Percentiles rank a stretch among this genome's conserved stretches.
Evolutionary conservation across 53 echinoderm and acorn worm genomes (phyloP).

Genomic region (Astropecten irregularis): DNA sequence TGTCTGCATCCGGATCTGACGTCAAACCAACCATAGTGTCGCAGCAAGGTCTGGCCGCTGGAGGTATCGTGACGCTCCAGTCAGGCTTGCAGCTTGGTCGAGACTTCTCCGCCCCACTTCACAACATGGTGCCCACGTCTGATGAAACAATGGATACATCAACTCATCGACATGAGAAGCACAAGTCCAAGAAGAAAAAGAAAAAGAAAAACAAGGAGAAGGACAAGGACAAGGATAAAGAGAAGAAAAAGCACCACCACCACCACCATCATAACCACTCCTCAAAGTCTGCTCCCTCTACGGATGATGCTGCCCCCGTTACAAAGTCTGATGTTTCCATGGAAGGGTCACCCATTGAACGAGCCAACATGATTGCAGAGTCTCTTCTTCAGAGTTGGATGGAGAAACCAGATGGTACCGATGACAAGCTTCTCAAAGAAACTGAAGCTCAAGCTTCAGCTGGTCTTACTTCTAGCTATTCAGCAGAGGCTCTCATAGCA

Average conservation of each 20-base stretch:
- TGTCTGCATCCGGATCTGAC: slow-evolving; percentile 20
- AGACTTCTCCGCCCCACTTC: slow-evolving; percentile 31
- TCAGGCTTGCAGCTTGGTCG: slow-evolving; percentile 25
- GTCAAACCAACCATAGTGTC: slow-evolving; percentile 28
- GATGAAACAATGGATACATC: slow-evolving; percentile 32
- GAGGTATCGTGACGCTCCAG: slow-evolving; percentile 31
- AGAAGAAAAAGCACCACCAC: slow-evolving; percentile 64
- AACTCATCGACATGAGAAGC: slow-evolving; percentile 53
- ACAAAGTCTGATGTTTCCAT: slow-evolving; percentile 35
- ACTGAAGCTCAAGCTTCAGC: slow-evolving; percentile 10
- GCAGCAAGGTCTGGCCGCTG: not conserved
- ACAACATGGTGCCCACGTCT: not conserved
- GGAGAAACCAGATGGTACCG: slow-evolving; percentile 38
- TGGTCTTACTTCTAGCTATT: slow-evolving; percentile 52
- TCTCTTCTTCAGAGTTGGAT: slow-evolving; percentile 58
- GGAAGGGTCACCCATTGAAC: slow-evolving; percentile 30
- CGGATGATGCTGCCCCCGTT: not conserved
- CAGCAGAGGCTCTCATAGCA: slow-evolving; percentile 68
- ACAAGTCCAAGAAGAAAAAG: slow-evolving; percentile 59
- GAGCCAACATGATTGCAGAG: slow-evolving; percentile 55
- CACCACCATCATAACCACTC: slow-evolving; percentile 25
- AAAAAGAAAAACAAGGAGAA: slow-evolving; percentile 96
- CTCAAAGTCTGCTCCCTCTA: not conserved
- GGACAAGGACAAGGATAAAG: slow-evolving; percentile 78
- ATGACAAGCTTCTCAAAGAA: slow-evolving; percentile 11